These are phyloP conservation scores for Apis dorsata DNA, from an alignment of 1,140 invertebrate species.

Conservation along the genomic window DNA sequence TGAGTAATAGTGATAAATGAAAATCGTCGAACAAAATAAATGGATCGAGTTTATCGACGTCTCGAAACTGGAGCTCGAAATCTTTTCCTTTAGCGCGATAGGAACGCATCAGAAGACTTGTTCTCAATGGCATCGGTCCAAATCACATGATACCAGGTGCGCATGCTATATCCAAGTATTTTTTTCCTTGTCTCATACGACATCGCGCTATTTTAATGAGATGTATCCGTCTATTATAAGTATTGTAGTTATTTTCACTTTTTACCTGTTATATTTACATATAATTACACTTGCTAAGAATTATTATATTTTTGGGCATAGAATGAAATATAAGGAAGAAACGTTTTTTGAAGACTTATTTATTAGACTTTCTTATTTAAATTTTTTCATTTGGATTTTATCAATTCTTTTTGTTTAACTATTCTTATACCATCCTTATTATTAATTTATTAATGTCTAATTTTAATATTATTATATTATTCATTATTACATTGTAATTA, in stretches of 20 bases:
- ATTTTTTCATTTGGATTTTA: too few species aligned
- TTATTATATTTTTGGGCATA: neutral
- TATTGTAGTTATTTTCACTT: constrained; percentile 49
- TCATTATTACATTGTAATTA: neutral
- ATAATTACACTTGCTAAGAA: neutral
- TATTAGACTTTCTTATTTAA: too few species aligned
- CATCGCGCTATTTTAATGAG: constrained; percentile 54
- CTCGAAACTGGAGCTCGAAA: constrained; percentile 9
- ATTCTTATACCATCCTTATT: too few species aligned
- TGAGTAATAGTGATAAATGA: neutral
- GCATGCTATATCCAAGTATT: constrained; percentile 47
- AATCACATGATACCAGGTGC: constrained; percentile 69
- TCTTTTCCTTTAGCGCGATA: constrained; percentile 50
- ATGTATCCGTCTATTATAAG: constrained; percentile 44
- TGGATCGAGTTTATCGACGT: constrained; percentile 12
- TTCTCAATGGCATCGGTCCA: constrained; percentile 71
- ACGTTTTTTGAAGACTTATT: too few species aligned
- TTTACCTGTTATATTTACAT: neutral
- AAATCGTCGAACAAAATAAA: constrained; percentile 2
- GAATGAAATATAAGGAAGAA: neutral
- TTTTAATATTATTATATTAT: neutral
- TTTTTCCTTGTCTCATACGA: constrained; percentile 47
- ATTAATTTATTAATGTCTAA: too few species aligned
- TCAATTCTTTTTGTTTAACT: too few species aligned
- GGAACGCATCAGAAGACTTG: constrained; percentile 44